Conservation (phyloP, 35 echinoderm and acorn worm genomes). For the Eucidaris tribuloides region DNA sequence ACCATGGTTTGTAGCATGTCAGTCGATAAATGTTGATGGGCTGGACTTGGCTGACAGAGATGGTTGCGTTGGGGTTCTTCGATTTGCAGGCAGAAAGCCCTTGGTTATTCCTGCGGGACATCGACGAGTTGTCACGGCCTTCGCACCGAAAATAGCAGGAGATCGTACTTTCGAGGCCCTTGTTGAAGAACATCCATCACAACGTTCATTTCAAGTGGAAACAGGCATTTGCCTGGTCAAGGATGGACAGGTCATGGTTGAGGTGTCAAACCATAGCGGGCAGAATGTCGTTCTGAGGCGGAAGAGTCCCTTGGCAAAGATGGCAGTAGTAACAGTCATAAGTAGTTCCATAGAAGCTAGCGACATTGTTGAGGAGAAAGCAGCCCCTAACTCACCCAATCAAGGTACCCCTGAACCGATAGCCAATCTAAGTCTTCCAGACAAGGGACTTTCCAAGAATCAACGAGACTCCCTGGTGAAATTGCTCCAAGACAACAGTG, state of each 20-base stretch:
- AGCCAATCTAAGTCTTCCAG: background rate
- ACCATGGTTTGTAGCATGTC: background rate
- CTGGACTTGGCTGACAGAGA: background rate
- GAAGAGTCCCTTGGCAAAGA: background rate
- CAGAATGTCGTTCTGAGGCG: background rate
- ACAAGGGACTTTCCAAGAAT: background rate
- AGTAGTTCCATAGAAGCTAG: no score
- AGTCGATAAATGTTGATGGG: background rate
- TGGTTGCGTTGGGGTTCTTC: slow-evolving; percentile 1
- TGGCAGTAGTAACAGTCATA: background rate
- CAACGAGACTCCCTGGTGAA: background rate
- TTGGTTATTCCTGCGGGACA: background rate
- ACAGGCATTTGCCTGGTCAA: background rate
- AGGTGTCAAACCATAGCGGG: background rate
- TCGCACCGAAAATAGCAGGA: background rate
- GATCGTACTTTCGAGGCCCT: background rate
- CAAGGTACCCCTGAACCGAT: background rate
- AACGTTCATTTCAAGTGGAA: background rate
- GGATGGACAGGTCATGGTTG: background rate
- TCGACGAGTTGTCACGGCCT: background rate
- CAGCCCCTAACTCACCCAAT: background rate
- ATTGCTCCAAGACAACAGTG: background rate
- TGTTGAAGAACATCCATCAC: background rate
- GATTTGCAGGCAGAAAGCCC: background rate
- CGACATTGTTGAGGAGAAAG: background rate